Percentiles rank a stretch among this genome's conserved stretches.
These are phyloP conservation scores for Ochotona princeps DNA, from an alignment of 2,113 vertebrate species.

Conservation along the genomic window DNA sequence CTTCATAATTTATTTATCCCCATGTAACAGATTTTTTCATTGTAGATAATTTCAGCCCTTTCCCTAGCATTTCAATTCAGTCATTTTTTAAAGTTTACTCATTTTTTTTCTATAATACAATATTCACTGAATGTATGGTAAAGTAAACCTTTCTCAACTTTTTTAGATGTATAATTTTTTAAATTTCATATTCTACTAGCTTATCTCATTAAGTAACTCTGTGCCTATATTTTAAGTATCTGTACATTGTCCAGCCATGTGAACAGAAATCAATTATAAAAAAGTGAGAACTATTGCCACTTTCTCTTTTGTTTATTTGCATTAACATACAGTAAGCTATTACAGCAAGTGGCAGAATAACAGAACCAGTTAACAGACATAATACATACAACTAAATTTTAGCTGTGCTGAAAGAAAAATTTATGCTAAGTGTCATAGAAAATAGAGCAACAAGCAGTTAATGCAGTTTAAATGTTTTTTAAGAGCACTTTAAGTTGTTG, in stretches of 20 bases:
- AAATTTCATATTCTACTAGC: neutral
- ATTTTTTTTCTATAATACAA: neutral
- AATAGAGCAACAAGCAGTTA: neutral
- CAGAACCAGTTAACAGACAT: neutral
- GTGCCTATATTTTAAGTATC: neutral
- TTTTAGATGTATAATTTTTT: neutral
- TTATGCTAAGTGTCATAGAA: neutral
- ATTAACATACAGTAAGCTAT: neutral
- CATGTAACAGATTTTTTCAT: neutral
- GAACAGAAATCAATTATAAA: neutral
- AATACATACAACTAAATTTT: conserved; percentile 34
- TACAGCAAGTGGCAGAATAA: neutral
- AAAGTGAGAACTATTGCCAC: neutral
- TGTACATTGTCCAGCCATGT: neutral
- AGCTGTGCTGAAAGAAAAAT: neutral
- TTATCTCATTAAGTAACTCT: neutral
- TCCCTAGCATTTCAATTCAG: neutral
- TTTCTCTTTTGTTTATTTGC: neutral
- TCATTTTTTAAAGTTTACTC: neutral
- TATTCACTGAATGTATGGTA: neutral
- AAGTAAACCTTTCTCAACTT: neutral
- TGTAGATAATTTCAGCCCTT: neutral
- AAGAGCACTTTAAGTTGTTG: neutral
- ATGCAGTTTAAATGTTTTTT: neutral
- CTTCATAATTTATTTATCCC: neutral